Percentiles rank a stretch among this genome's conserved stretches.
These are phyloP conservation scores for Perithous albicinctus DNA, from an alignment of 2,888 invertebrate genomes.

Conservation along the genomic window DNA sequence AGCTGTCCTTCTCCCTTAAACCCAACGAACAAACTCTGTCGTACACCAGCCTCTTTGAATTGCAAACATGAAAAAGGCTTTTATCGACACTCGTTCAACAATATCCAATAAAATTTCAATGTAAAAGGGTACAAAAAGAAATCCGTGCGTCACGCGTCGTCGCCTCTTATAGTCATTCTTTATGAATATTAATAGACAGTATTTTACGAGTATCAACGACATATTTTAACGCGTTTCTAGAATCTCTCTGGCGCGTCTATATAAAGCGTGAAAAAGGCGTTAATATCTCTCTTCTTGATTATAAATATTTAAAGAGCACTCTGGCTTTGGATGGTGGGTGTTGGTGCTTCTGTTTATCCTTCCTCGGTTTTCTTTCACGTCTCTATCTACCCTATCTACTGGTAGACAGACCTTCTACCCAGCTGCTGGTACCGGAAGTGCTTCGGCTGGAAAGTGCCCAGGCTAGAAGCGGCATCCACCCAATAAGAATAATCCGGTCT, in stretches of 20 bases:
- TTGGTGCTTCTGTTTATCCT: slow-evolving; percentile 46
- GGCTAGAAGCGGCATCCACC: slow-evolving; percentile 59
- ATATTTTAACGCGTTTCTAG: background rate
- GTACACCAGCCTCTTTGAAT: background rate
- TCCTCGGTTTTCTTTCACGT: slow-evolving; percentile 1
- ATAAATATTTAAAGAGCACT: slow-evolving; percentile 65
- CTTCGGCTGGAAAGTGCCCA: slow-evolving; percentile 47
- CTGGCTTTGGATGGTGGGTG: slow-evolving; percentile 1
- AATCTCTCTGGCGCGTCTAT: background rate
- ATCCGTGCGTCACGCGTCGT: background rate
- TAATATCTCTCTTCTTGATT: slow-evolving; percentile 48
- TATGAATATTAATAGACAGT: background rate
- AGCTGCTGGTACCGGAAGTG: slow-evolving; percentile 54
- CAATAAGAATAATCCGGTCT: slow-evolving; percentile 67
- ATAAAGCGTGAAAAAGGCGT: slow-evolving; percentile 10
- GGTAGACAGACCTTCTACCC: background rate
- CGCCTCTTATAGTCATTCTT: background rate
- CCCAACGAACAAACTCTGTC: background rate
- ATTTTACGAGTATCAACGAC: background rate
- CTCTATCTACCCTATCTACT: slow-evolving; percentile 11
- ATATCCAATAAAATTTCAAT: slow-evolving; percentile 17
- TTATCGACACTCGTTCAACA: background rate
- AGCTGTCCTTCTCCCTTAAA: too few species aligned
- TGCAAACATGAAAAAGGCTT: background rate
- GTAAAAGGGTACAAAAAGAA: slow-evolving; percentile 27